Conservation (phyloP, 2,113 vertebrate genomes). For the Sapajus apella region DNA sequence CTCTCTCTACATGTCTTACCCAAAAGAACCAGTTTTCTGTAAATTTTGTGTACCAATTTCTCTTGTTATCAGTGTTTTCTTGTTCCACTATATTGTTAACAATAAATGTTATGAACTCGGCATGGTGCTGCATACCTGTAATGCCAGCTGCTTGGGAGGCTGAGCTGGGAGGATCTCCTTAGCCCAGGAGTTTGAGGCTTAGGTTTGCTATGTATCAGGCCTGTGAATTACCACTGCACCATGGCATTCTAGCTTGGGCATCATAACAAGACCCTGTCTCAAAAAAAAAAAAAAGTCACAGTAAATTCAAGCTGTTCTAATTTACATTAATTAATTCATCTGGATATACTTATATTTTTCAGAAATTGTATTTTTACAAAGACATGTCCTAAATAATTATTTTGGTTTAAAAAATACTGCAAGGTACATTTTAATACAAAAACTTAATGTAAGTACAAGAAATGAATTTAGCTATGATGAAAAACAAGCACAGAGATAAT, state of each 20-base stretch:
- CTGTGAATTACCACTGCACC: neutral
- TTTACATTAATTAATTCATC: neutral
- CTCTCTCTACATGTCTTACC: neutral
- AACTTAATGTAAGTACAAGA: neutral
- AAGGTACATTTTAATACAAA: conserved; percentile 14
- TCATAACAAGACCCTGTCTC: neutral
- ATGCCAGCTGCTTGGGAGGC: neutral
- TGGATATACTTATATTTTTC: conserved; percentile 4
- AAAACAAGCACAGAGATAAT: conserved; percentile 11
- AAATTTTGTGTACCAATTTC: neutral
- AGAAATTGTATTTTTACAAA: conserved; percentile 2
- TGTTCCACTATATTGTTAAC: conserved; percentile 1
- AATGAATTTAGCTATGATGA: neutral
- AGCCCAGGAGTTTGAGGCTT: neutral
- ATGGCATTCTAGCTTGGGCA: neutral
- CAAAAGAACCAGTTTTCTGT: neutral
- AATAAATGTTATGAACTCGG: neutral
- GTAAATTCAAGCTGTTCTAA: conserved; percentile 6
- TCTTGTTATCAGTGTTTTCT: neutral
- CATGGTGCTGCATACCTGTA: neutral
- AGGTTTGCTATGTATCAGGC: neutral
- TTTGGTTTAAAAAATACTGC: conserved; percentile 12
- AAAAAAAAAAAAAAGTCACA: neutral
- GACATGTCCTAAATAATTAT: neutral
- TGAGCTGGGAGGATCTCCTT: neutral